Evolutionary conservation across 2,888 invertebrate species (phyloP).

Genomic region (Branchellion lobata): DNA sequence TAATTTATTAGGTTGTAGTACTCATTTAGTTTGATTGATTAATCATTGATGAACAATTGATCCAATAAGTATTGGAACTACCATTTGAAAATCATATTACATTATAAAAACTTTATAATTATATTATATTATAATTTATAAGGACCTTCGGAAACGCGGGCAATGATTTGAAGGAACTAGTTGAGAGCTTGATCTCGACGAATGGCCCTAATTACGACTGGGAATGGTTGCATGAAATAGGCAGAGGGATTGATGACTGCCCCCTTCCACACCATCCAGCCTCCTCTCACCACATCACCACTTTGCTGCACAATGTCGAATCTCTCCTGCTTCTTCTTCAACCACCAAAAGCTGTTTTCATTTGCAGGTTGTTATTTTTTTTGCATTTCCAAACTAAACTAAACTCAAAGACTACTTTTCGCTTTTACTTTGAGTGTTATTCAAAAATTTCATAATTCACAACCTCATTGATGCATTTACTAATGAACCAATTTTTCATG

Average conservation of each 20-base stretch:
- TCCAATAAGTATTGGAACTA: not conserved
- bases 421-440: too few relatives aligned
- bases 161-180: constrained; percentile 37
- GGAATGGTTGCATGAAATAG: constrained; percentile 79
- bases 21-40: not conserved
- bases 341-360: not conserved
- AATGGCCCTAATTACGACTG: constrained; percentile 66
- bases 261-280: constrained; percentile 83
- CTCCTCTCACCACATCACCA: constrained; percentile 69
- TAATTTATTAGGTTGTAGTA: too few relatives aligned
- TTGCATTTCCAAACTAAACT: too few relatives aligned
- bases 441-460: not conserved
- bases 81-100: not conserved
- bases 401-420: too few relatives aligned
- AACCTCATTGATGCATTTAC: constrained; percentile 27
- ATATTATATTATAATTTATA: not conserved
- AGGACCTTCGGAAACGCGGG: not conserved
- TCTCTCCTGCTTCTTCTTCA: constrained; percentile 64
- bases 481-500: too few relatives aligned
- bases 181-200: not conserved
- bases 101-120: not conserved
- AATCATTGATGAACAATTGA: not conserved
- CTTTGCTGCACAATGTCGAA: constrained; percentile 67
- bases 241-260: constrained; percentile 77
- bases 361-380: not conserved